Evolutionary conservation across 2,113 vertebrate genomes (phyloP).

Genomic region (Clinocottus analis): DNA sequence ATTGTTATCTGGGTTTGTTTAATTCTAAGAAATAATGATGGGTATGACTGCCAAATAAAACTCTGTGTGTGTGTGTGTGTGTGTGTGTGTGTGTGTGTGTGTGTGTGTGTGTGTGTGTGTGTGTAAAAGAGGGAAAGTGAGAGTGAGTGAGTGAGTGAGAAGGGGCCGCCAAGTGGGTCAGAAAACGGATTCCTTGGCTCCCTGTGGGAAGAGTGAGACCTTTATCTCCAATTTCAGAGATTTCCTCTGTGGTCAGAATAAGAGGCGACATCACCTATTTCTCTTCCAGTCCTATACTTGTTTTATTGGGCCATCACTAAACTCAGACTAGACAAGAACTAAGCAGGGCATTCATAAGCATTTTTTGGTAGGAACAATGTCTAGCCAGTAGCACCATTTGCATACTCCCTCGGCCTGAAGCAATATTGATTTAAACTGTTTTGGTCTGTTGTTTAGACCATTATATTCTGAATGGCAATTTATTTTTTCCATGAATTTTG

Average conservation of each 20-base stretch:
- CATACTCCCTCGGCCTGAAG: not conserved
- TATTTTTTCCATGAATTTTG: not conserved
- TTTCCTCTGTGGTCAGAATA: constrained; percentile 71
- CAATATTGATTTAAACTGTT: constrained; percentile 1
- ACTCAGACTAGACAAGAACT: constrained; percentile 35
- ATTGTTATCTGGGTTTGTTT: constrained; percentile 67
- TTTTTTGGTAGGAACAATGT: not conserved
- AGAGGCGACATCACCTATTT: constrained; percentile 59
- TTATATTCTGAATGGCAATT: not conserved
- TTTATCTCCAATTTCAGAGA: constrained; percentile 74
- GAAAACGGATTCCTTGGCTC: constrained; percentile 67
- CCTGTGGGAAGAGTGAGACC: constrained; percentile 62
- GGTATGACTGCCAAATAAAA: constrained; percentile 63
- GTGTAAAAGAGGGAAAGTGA: not conserved
- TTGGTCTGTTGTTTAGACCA: not conserved
- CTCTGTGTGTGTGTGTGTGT: constrained; percentile 18
- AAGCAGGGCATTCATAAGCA: constrained; percentile 21
- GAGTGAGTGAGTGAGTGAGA: constrained; percentile 11
- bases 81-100: not conserved
- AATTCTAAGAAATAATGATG: constrained; percentile 63
- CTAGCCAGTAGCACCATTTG: not conserved
- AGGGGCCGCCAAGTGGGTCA: constrained; percentile 76
- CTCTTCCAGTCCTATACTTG: constrained; percentile 23
- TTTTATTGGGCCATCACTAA: constrained; percentile 60
- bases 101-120: not conserved